These are phyloP conservation scores for Lymantria monacha DNA, from an alignment of 2,888 invertebrate species.

Conservation along the genomic window DNA sequence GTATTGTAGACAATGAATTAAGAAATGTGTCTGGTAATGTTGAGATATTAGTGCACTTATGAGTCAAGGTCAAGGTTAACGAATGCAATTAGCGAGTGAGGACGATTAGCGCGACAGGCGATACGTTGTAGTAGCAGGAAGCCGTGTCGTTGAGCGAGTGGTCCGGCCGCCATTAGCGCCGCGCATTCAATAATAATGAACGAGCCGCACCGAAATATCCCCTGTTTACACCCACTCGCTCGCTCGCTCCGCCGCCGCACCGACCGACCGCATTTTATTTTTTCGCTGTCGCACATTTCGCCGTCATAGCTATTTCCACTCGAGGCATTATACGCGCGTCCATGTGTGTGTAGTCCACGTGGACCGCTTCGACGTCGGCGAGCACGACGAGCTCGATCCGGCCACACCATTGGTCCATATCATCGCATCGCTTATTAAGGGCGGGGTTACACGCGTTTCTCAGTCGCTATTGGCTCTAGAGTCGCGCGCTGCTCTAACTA, in stretches of 20 bases:
- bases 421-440: conserved; percentile 81
- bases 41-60: neutral
- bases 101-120: neutral
- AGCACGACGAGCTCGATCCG: conserved; percentile 63
- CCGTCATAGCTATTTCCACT: conserved; percentile 83
- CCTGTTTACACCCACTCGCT: conserved; percentile 81
- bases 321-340: conserved; percentile 77
- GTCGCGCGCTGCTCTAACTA: conserved; percentile 41
- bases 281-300: conserved; percentile 83
- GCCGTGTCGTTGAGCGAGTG: conserved; percentile 1
- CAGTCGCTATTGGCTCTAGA: conserved; percentile 50
- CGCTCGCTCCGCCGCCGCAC: conserved; percentile 62
- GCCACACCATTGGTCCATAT: conserved; percentile 53
- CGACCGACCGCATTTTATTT: conserved; percentile 83
- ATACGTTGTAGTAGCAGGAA: conserved; percentile 3
- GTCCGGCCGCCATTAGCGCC: conserved; percentile 71
- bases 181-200: conserved; percentile 81
- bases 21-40: too few relatives aligned
- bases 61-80: neutral
- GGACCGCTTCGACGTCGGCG: conserved; percentile 75
- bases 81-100: neutral
- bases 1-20: too few relatives aligned
- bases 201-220: conserved; percentile 80
- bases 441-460: conserved; percentile 78
- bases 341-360: conserved; percentile 78